Conservation (phyloP, 2,797 vertebrate genomes). For the Protosalanx chinensis region DNA sequence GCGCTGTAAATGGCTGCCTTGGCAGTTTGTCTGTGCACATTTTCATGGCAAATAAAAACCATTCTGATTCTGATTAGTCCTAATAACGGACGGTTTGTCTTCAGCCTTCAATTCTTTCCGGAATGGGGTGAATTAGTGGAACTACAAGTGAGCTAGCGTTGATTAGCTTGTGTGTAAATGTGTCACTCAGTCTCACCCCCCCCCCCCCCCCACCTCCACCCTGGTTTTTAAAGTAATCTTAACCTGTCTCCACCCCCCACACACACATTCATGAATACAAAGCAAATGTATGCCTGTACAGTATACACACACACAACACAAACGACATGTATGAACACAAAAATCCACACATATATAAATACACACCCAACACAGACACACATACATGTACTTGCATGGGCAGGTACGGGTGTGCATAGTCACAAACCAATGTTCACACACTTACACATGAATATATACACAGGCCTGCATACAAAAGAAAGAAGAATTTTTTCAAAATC, state of each 20-base stretch:
- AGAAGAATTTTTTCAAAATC: neutral
- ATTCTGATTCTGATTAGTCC: too few relatives aligned
- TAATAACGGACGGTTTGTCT: neutral
- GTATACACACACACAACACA: too few relatives aligned
- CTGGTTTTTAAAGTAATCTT: neutral
- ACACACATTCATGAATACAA: conserved; percentile 4
- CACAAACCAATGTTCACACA: neutral
- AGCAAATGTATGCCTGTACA: too few relatives aligned
- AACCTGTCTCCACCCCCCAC: neutral
- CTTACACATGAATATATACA: neutral
- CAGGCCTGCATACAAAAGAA: neutral
- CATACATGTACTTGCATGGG: neutral
- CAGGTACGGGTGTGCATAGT: too few relatives aligned
- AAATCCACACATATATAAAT: too few relatives aligned
- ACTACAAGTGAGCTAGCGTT: conserved; percentile 20
- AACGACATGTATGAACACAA: too few relatives aligned
- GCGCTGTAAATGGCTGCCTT: too few relatives aligned
- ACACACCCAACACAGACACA: neutral
- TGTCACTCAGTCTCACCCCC: neutral
- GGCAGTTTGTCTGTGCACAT: too few relatives aligned
- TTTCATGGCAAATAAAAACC: too few relatives aligned
- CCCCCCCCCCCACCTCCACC: neutral
- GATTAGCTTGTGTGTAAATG: conserved; percentile 11
- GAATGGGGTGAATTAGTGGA: conserved; percentile 6
- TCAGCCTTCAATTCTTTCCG: conserved; percentile 10